Evolutionary conservation across 2,113 vertebrate genomes (phyloP), one percentile per base, ranked within the genome.

Genomic region (Odontesthes bonariensis): DNA sequence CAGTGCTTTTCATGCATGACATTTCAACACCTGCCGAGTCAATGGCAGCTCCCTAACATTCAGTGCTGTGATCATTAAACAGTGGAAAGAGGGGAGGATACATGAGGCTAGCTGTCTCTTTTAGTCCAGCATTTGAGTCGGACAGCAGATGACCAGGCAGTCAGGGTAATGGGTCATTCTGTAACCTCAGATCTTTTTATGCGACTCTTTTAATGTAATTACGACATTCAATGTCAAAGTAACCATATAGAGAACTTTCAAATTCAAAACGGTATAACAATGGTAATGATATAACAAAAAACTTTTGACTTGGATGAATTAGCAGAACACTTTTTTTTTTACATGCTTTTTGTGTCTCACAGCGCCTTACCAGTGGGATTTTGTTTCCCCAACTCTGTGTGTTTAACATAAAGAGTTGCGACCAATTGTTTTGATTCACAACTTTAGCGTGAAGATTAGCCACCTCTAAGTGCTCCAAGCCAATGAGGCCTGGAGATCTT

Each of bases 371-470:
- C 8, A 5, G 27, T 32, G 31, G 7, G 17, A 16, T 51, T 59
- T 57, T 47, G 22, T 27, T 27, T 27, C 27, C 27, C 27, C 27
- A 27, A 51, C 63, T 65, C 62, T 61, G 56, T 51, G 68, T 78
- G 27, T 73, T 82, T 62, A 65, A 81, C 74, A 81, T 68, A 52
- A 55, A 59, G 33, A 54, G 8, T 70, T 69, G 66, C 66, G 53
- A 78, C 51, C 54, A 5, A 68, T 63, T 81, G 51, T 79, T 83
- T 63, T 47, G 49, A 62, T 83, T 79, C 71, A 79, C 58, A 77
- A 75, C 67, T 71, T 77, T 46, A 56, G 13, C 47, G 55, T 33
- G 13, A 69, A 69, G 44, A n/a, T 32, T 72, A 72, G 52, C 64
- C 60, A 71, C 57, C 46, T 58, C 23, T 57, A 44, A 6, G 20